Base-by-base conservation (phyloP, 2,888 invertebrate species). In the Liposcelis brunnea region DNA sequence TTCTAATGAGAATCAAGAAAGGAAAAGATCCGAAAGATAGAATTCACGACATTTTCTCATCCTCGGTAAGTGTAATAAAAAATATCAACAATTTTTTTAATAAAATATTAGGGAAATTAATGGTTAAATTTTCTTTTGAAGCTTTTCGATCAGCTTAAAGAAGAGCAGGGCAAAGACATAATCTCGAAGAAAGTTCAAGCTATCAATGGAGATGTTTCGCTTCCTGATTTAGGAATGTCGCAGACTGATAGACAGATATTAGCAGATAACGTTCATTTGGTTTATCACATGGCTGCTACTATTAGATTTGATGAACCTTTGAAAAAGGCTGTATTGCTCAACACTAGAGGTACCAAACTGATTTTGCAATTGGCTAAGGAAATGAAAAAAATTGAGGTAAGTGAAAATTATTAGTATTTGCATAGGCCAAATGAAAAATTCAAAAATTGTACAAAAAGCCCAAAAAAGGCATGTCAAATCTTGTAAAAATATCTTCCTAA, bases 281-380 rank as follows among this genome's bases (percentile, higher is more conserved):
- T 97, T n/a, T 83, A 87, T 58, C 97, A 97, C 57, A 74, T 70
- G 38, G 77, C 77, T 2, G 77, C 76, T 16, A 75, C 75, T 10
- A 70, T 65, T 55, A 74, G 78, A 54, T 91, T 97, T 59, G 94
- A 97, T 61, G 95, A 95, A 60, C 75, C 80, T 14, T 67, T 98
- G 43, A 85, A 84, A 58, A 77, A 76, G 52, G 91, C 97, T 1
- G 84, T 95, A 6, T 67, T 91, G 45, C 70, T 97, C 62, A 98
- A 97, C 63, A 84, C 91, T 0, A 71, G 89, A 47, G 95, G 91
- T 32, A 93, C 93, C 1, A 83, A 86, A 59, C 72, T 81, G 49
- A 77, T 95, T 69, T 61, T 97, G 48, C 79, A 84, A 8, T 61
- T 97, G 46, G 91, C 83, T 42, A 80, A 77, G 56, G 62, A 66